Evolutionary conservation across 2,888 invertebrate genomes (phyloP).

Genomic region (Harpalus rufipes): DNA sequence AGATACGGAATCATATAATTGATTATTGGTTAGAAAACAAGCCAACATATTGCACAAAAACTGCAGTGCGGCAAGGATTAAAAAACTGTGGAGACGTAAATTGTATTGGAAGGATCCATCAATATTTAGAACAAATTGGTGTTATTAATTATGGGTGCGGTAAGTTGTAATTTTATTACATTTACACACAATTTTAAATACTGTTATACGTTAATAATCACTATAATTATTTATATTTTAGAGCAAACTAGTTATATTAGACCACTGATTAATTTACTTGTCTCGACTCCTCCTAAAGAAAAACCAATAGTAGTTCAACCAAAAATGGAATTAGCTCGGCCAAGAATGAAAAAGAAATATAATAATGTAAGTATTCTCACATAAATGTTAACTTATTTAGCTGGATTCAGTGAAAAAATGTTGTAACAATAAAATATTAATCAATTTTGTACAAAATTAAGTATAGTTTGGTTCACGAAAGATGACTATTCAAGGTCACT

Average conservation of each 20-base stretch:
- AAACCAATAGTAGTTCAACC: constrained; percentile 67
- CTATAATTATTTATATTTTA: constrained; percentile 69
- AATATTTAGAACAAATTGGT: constrained; percentile 81
- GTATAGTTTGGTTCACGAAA: no score
- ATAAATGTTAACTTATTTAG: not conserved
- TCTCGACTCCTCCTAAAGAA: constrained; percentile 70
- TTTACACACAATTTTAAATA: no score
- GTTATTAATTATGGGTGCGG: constrained; percentile 83
- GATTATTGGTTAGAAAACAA: constrained; percentile 79
- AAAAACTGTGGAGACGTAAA: constrained; percentile 83
- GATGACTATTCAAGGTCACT: no score
- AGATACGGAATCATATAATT: constrained; percentile 81
- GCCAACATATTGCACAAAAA: constrained; percentile 81
- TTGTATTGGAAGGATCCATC: constrained; percentile 81
- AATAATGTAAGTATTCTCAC: constrained; percentile 76
- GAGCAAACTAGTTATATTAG: constrained; percentile 75
- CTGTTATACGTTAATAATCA: not conserved
- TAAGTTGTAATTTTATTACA: constrained; percentile 72
- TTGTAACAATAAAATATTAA: no score
- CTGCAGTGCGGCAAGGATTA: constrained; percentile 79
- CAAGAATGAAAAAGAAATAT: constrained; percentile 78
- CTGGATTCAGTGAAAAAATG: not conserved
- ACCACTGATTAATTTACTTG: constrained; percentile 73
- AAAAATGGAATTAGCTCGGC: constrained; percentile 74
- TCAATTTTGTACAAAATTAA: no score